Evolutionary conservation across 2,888 invertebrate species (phyloP), one percentile per base, ranked within the genome.

Genomic region (Dorcus hopei): DNA sequence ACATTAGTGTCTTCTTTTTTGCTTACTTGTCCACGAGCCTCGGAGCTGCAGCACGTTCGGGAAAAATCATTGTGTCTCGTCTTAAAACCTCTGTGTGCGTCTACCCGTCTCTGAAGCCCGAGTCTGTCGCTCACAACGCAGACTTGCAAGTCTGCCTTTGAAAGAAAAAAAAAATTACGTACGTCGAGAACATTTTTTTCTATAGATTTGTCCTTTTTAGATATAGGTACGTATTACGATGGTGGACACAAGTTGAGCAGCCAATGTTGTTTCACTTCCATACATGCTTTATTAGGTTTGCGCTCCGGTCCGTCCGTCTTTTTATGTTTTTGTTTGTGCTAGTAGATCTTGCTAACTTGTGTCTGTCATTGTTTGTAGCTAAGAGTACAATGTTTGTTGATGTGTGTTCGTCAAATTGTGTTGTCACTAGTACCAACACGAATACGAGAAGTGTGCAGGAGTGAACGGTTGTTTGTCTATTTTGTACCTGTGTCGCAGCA

Each of bases 21-120:
- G 3, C 19, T 19, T 19, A 19, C 19, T 19, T 19, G 26, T 33
- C 26, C 26, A 33, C 26, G 42, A 41, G 9, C 9, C 40, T 54
- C n/a, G 42, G 42, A 38, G 54, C 61, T 57, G 61, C 65, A 87
- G 89, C 85, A 80, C 74, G 64, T 66, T 68, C 70, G 73, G 72
- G 72, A 68, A 33, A 5, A 79, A 77, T 81, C 81, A 81, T 80
- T 91, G 91, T 91, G 91, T 91, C 89, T 90, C 90, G 90, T 91
- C 90, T 90, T 89, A 90, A 89, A 86, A 88, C 89, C 90, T 84
- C 88, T 90, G 90, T 91, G 91, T 91, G 88, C 90, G 89, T 90
- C 88, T 87, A 80, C 87, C 86, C 83, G 73, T 74, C 76, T 78
- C 74, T 72, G 65, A 73, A 77, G 74, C 75, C 77, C 76, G 78